Evolutionary conservation across 2,888 invertebrate species (phyloP).

Genomic region (Cheilosia vulpina): DNA sequence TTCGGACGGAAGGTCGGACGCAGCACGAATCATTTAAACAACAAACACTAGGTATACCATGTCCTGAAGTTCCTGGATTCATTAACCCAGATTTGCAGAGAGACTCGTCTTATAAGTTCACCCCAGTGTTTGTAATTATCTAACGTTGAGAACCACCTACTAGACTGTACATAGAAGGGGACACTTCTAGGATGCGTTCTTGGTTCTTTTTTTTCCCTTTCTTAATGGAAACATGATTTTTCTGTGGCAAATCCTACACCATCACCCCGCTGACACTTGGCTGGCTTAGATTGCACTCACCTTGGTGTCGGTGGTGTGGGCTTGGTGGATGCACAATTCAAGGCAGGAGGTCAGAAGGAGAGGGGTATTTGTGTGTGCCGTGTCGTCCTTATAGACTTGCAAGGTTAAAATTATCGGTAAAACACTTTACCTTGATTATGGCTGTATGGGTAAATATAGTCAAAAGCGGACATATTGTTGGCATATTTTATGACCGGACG

Average conservation of each 20-base stretch:
- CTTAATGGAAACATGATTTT: slow-evolving; percentile 61
- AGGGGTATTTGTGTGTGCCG: slow-evolving; percentile 19
- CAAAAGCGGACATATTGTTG: slow-evolving; percentile 60
- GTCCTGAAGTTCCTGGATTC: slow-evolving; percentile 57
- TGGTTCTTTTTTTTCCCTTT: slow-evolving; percentile 7
- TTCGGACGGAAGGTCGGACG: slow-evolving; percentile 4
- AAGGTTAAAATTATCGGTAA: slow-evolving; percentile 72
- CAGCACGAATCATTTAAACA: slow-evolving; percentile 30
- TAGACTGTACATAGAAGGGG: background rate
- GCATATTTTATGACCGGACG: slow-evolving; percentile 49
- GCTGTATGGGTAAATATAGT: slow-evolving; percentile 49
- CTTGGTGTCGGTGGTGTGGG: slow-evolving; percentile 29
- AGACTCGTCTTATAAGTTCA: slow-evolving; percentile 35
- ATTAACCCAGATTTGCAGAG: slow-evolving; percentile 68
- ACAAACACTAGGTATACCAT: slow-evolving; percentile 26
- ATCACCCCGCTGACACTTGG: slow-evolving; percentile 5
- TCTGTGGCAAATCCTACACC: slow-evolving; percentile 18
- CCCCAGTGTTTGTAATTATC: slow-evolving; percentile 45
- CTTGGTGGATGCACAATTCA: slow-evolving; percentile 37
- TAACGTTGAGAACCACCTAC: slow-evolving; percentile 6
- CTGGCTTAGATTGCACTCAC: slow-evolving; percentile 61
- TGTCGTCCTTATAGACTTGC: slow-evolving; percentile 56
- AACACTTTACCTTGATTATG: slow-evolving; percentile 75
- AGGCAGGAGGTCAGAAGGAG: slow-evolving; percentile 69
- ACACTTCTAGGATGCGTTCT: slow-evolving; percentile 28